phyloP scores from a whole-genome alignment of 2,113 vertebrate genomes.

The Sebastes schlegelii region DNA sequence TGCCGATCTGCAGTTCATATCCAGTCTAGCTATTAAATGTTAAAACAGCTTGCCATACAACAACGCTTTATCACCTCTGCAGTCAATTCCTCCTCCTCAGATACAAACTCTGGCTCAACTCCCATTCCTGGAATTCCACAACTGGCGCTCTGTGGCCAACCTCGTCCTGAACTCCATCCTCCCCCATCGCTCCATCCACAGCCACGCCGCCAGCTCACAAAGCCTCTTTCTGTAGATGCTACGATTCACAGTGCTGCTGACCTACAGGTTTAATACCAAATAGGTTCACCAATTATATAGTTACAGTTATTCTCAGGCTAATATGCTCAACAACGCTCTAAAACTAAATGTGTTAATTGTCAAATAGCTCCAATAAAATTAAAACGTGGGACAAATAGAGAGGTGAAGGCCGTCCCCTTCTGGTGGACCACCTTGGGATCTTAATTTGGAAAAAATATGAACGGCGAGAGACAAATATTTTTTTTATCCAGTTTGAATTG shows the following conservation, averaged over 20 bases:
- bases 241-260: constrained; percentile 24
- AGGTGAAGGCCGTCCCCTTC: too few relatives aligned
- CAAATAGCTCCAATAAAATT: background rate
- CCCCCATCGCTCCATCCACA: constrained; percentile 50
- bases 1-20: too few relatives aligned
- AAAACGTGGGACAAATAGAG: background rate
- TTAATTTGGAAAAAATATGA: too few relatives aligned
- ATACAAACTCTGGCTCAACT: constrained; percentile 67
- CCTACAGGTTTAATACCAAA: constrained; percentile 20
- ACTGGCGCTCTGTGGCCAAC: constrained; percentile 76
- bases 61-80: constrained; percentile 52
- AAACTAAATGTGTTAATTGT: background rate
- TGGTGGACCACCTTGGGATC: too few relatives aligned
- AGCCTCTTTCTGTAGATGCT: constrained; percentile 75
- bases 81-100: constrained; percentile 41
- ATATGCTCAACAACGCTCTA: background rate
- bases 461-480: too few relatives aligned
- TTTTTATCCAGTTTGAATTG: too few relatives aligned
- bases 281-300: background rate
- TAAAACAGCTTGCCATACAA: background rate
- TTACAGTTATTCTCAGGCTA: background rate
- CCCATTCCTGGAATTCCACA: constrained; percentile 86
- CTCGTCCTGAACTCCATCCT: constrained; percentile 67
- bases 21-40: too few relatives aligned
- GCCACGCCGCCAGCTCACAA: constrained; percentile 79